Evolutionary conservation across 92 coral and sea anemone species (phyloP).

Genomic region (Muricea muricata): DNA sequence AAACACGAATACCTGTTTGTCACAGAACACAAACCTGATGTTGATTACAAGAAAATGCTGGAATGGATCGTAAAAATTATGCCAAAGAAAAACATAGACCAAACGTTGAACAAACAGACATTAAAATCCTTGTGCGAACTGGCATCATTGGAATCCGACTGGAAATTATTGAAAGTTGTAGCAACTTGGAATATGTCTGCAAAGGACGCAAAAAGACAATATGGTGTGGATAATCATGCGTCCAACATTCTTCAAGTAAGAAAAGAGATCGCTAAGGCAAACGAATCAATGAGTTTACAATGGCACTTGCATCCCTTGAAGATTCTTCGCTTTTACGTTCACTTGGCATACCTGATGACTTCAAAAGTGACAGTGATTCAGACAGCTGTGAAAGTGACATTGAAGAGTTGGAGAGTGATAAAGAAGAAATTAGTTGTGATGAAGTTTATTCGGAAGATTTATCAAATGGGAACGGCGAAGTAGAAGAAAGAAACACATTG

Average conservation of each 20-base stretch:
- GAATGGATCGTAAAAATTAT: slow-evolving; percentile 58
- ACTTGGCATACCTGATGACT: slow-evolving; percentile 43
- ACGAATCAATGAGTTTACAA: slow-evolving; percentile 40
- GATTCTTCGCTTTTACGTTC: slow-evolving; percentile 59
- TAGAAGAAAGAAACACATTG: not conserved
- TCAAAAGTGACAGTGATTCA: slow-evolving; percentile 2
- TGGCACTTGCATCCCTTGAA: slow-evolving; percentile 50
- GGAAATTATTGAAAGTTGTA: slow-evolving; percentile 53
- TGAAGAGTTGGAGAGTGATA: not conserved
- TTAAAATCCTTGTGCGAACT: slow-evolving; percentile 62
- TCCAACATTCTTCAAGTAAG: slow-evolving; percentile 48
- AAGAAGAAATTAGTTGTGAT: not conserved
- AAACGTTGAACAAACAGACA: slow-evolving; percentile 43
- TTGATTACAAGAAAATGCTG: slow-evolving; percentile 39
- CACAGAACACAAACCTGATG: slow-evolving; percentile 45
- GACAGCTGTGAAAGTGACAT: slow-evolving; percentile 44
- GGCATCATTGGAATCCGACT: slow-evolving; percentile 60
- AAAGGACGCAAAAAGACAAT: not conserved
- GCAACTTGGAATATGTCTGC: slow-evolving; percentile 54
- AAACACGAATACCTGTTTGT: slow-evolving; percentile 47
- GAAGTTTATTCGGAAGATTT: not conserved
- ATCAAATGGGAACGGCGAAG: not conserved
- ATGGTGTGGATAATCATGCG: slow-evolving; percentile 14
- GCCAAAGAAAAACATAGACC: slow-evolving; percentile 20
- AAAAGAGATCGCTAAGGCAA: slow-evolving; percentile 43